Percentiles rank a stretch among this genome's conserved stretches.
Evolutionary conservation across 2,113 vertebrate species (phyloP).

Genomic region (Murina feae): DNA sequence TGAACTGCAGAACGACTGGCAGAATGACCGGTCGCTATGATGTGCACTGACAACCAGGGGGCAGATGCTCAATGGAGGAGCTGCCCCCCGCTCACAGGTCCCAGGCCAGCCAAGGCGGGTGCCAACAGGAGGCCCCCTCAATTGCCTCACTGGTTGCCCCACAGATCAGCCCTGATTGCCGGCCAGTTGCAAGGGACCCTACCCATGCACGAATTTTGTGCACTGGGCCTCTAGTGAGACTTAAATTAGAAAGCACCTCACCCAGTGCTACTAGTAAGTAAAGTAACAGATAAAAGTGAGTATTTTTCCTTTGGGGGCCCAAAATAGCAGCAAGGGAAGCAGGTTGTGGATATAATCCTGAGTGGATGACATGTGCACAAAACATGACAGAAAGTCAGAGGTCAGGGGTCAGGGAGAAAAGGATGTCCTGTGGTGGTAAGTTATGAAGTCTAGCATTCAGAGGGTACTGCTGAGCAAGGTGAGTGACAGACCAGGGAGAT

Average conservation of each 20-base stretch:
- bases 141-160: no score
- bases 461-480: not conserved
- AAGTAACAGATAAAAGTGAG: not conserved
- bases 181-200: no score
- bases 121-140: no score
- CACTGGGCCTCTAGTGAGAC: no score
- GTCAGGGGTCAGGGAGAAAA: not conserved
- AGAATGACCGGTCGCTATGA: no score
- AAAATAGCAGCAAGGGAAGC: not conserved
- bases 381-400: not conserved
- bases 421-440: not conserved
- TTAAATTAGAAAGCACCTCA: not conserved
- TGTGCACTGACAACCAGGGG: no score
- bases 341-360: not conserved
- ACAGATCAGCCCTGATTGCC: no score
- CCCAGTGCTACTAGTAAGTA: not conserved
- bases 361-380: not conserved
- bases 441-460: not conserved
- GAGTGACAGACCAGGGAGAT: not conserved
- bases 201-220: no score
- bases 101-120: no score
- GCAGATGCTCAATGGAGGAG: no score
- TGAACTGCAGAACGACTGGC: no score
- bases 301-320: not conserved
- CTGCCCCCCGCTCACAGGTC: no score